These are phyloP conservation scores for Muschampia plurimacula DNA, from an alignment of 2,888 invertebrate species.

Conservation along the genomic window DNA sequence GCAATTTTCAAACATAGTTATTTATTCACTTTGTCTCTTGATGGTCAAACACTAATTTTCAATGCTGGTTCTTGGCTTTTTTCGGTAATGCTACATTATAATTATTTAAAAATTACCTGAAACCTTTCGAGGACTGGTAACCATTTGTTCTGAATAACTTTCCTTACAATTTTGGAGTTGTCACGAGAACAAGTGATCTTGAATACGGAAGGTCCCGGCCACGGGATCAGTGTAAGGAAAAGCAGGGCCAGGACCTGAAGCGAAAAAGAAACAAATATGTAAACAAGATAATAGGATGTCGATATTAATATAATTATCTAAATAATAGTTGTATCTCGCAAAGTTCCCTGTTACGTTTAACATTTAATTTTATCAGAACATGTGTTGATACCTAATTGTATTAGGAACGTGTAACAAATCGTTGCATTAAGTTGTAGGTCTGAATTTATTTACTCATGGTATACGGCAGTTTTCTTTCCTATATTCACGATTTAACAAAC, in stretches of 20 bases:
- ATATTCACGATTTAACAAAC: not conserved
- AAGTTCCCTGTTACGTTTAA: not conserved
- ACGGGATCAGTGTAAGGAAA: constrained; percentile 93
- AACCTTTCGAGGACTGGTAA: constrained; percentile 95
- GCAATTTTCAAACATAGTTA: too few relatives aligned
- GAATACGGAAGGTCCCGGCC: constrained; percentile 95
- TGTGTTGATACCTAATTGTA: too few relatives aligned
- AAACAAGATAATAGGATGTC: not conserved
- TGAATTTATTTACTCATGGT: too few relatives aligned
- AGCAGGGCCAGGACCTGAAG: constrained; percentile 92
- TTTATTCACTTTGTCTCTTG: too few relatives aligned
- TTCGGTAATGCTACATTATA: not conserved
- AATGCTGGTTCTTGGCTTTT: too few relatives aligned
- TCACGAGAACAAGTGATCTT: constrained; percentile 95
- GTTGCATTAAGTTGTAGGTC: too few relatives aligned
- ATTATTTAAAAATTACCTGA: constrained; percentile 81
- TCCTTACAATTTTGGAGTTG: constrained; percentile 94
- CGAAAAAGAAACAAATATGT: not conserved
- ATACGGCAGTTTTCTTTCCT: too few relatives aligned
- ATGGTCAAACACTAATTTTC: too few relatives aligned
- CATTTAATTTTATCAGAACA: too few relatives aligned
- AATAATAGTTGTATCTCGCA: not conserved
- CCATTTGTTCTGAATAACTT: constrained; percentile 96
- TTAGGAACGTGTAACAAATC: too few relatives aligned
- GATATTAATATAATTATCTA: too few relatives aligned